Base-by-base conservation (phyloP, 2,113 vertebrate species). In the Chauna torquata region DNA sequence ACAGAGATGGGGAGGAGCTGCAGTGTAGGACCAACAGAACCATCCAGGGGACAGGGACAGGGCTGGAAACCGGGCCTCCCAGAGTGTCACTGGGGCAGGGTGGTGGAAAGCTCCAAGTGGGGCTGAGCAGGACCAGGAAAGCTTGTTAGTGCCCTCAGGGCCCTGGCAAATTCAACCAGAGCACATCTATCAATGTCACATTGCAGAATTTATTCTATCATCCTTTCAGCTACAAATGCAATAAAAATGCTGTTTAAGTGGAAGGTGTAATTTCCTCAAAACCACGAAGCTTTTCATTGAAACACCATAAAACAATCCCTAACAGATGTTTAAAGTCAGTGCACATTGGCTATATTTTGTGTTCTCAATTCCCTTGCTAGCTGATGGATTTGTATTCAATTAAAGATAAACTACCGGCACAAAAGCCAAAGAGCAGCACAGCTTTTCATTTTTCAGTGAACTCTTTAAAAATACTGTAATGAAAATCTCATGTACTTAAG, bases 21-120 rank as follows among this genome's bases (percentile, higher is more conserved):
- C 8, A 49, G 11, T 7, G 5, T 2, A 50, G 3, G 12, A 9
- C 15, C 16, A 49, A 54, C 22, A 7, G 24, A 9, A 64, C 22
- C 18, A 25, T 23, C 30, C 44, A 76, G 18, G 14, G 9, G 4
- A 32, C 9, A 28, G 11, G 20, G 11, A 11, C 47, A 24, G 24
- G 28, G 11, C n/a, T 77, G 13, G 40, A 38, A 91, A 66, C 0
- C 8, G 14, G 11, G 24, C 30, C 6, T 74, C 13, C 32, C 19
- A 2, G 2, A 6, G 3, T 36, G 4, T 3, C 24, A 8, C 7
- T 36, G 36, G 15, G 11, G 1, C 11, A 61, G 27, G 5, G 15
- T 11, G 9, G 6, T 3, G 6, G 2, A 1, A 66, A 2, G 25
- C 2, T 16, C 19, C 5, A 79, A 9, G 4, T 11, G 9, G 6